Evolutionary conservation across 2,113 vertebrate genomes (phyloP).

Genomic region (Promerops cafer): DNA sequence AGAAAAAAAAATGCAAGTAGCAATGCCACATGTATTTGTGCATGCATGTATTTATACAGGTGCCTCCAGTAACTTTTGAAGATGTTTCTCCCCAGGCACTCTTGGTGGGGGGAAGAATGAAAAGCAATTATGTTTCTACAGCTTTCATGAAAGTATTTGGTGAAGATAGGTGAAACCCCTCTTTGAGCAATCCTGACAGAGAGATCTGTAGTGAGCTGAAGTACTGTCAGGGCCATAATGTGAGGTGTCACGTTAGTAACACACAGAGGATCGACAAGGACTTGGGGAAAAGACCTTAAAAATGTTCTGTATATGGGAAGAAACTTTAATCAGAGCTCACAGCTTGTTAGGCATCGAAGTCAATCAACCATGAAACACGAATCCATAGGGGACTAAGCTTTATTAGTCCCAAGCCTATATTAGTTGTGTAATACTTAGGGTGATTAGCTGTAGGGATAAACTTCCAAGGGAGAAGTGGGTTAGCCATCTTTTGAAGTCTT

Average conservation of each 20-base stretch:
- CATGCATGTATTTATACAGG: neutral
- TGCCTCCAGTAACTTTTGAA: neutral
- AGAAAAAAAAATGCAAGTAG: neutral
- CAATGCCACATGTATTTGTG: neutral
- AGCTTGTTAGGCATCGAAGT: slow-evolving; percentile 43
- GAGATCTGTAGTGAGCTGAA: neutral
- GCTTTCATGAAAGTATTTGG: neutral
- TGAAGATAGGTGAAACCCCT: neutral
- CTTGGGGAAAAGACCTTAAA: neutral
- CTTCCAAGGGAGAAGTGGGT: slow-evolving; percentile 43
- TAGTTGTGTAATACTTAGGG: slow-evolving; percentile 36
- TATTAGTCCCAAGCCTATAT: slow-evolving; percentile 49
- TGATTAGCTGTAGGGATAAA: slow-evolving; percentile 55
- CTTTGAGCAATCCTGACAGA: neutral
- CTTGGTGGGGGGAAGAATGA: neutral
- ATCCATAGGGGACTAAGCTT: slow-evolving; percentile 59
- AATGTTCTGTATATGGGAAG: neutral
- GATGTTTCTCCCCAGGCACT: neutral
- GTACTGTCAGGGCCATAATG: neutral
- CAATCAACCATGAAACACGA: slow-evolving; percentile 43
- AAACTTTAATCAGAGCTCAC: slow-evolving; percentile 52
- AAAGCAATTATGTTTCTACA: neutral
- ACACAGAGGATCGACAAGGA: neutral
- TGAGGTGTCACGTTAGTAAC: neutral
- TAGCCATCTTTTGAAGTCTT: slow-evolving; percentile 54